Evolutionary conservation across 1,140 invertebrate genomes (phyloP).

Genomic region (Polypedilum pembai): DNA sequence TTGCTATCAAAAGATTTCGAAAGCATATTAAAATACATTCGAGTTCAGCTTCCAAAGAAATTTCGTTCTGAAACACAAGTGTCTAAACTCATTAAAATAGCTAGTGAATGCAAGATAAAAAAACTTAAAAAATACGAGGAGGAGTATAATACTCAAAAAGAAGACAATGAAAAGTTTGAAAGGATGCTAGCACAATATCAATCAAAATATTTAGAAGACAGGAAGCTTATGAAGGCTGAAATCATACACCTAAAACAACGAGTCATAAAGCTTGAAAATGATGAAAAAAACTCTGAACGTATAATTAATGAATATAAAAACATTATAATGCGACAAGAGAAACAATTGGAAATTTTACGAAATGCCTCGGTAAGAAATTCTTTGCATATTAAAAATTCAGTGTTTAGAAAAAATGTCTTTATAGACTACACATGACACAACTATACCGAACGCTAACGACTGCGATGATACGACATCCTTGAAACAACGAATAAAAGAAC

Average conservation of each 20-base stretch:
- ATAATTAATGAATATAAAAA: constrained; percentile 91
- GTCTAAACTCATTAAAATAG: constrained; percentile 78
- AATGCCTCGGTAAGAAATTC: constrained; percentile 49
- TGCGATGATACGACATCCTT: constrained; percentile 34
- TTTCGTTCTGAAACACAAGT: constrained; percentile 87
- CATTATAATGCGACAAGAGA: constrained; percentile 82
- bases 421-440: constrained; percentile 33
- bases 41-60: constrained; percentile 92
- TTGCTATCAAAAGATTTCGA: constrained; percentile 95
- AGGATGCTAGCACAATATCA: constrained; percentile 61
- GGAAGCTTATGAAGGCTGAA: constrained; percentile 69
- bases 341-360: constrained; percentile 60
- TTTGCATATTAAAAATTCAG: constrained; percentile 14
- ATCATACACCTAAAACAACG: constrained; percentile 75
- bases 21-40: constrained; percentile 86
- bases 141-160: constrained; percentile 79
- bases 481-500: constrained; percentile 69
- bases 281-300: constrained; percentile 59
- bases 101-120: constrained; percentile 87
- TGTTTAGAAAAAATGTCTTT: constrained; percentile 31
- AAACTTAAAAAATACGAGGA: constrained; percentile 93
- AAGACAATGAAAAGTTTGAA: constrained; percentile 70
- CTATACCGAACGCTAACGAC: background rate
- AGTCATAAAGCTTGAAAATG: constrained; percentile 64
- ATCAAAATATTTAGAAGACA: constrained; percentile 61